Conservation (phyloP, 1,140 invertebrate species). For the Drosophila ercepeae region DNA sequence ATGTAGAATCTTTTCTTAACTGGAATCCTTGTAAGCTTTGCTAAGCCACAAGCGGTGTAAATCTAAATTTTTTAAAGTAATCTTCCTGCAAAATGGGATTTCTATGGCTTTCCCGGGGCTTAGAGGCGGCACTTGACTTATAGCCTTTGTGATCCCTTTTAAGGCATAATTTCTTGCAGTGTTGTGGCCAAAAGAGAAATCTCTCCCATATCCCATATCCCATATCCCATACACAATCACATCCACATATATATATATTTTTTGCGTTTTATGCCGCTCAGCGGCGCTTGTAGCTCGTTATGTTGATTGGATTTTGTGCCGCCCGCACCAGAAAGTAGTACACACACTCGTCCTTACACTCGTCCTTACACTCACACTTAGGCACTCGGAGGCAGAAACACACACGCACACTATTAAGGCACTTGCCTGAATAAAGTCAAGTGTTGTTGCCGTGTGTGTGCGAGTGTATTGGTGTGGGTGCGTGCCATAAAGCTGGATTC, state of each 20-base stretch:
- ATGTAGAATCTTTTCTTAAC: too few species aligned
- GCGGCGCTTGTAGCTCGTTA: constrained; percentile 79
- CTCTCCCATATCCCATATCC: too few species aligned
- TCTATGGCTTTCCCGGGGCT: not conserved
- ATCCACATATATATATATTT: constrained; percentile 45
- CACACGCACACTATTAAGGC: constrained; percentile 73
- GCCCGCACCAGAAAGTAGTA: constrained; percentile 76
- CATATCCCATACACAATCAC: too few species aligned
- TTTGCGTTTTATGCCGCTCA: constrained; percentile 78
- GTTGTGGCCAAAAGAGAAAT: constrained; percentile 27
- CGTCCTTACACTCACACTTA: constrained; percentile 15
- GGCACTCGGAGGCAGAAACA: not conserved
- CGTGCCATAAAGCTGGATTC: constrained; percentile 81
- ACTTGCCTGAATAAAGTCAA: constrained; percentile 81
- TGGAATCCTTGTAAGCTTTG: too few species aligned
- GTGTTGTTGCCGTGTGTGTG: constrained; percentile 41
- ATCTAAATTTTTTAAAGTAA: not conserved
- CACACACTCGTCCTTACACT: constrained; percentile 41
- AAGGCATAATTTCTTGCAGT: constrained; percentile 30
- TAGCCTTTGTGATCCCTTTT: not conserved
- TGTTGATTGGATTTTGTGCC: constrained; percentile 82
- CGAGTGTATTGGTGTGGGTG: constrained; percentile 33
- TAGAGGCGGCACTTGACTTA: constrained; percentile 1
- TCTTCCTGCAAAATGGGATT: constrained; percentile 7
- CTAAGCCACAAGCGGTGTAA: too few species aligned